Evolutionary conservation across 30 jellyfish, hydroid and myxozoan genomes (phyloP).

Genomic region (Hydractinia symbiolongicarpus): DNA sequence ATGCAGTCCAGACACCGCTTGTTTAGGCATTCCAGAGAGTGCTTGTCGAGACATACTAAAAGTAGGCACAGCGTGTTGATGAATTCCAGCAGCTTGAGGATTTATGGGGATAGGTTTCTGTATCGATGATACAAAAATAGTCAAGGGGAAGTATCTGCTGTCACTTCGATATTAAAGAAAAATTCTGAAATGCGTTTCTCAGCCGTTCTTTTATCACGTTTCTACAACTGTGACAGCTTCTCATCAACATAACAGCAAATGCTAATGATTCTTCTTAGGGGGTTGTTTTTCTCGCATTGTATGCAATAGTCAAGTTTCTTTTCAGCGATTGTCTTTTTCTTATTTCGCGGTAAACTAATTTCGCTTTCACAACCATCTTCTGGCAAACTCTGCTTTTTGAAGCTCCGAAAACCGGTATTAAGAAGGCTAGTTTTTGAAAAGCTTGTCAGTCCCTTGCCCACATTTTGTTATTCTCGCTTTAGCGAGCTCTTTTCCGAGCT

Average conservation of each 20-base stretch:
- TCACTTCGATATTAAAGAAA: background rate
- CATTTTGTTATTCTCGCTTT: background rate
- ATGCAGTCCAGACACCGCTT: too few relatives aligned
- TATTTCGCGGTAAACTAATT: background rate
- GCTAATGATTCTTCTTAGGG: background rate
- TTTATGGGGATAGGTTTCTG: background rate
- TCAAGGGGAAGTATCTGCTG: background rate
- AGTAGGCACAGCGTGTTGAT: background rate
- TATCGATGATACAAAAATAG: background rate
- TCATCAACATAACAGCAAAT: too few relatives aligned
- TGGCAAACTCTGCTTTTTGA: background rate
- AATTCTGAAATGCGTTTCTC: background rate
- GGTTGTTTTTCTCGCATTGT: background rate
- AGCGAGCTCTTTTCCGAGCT: constrained; percentile 8
- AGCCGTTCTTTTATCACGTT: background rate
- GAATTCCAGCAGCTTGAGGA: background rate
- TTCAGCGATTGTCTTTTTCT: background rate
- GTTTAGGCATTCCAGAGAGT: too few relatives aligned
- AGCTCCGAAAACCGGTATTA: too few relatives aligned
- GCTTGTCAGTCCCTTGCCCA: too few relatives aligned
- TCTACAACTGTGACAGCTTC: background rate
- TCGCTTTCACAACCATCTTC: background rate
- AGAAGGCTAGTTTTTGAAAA: too few relatives aligned
- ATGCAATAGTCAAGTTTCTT: background rate
- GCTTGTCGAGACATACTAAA: constrained; percentile 2